A percentile compares a stretch with the other conserved stretches of the same genome.
Conservation (phyloP, 2,113 vertebrate species). For the Vidua chalybeata region DNA sequence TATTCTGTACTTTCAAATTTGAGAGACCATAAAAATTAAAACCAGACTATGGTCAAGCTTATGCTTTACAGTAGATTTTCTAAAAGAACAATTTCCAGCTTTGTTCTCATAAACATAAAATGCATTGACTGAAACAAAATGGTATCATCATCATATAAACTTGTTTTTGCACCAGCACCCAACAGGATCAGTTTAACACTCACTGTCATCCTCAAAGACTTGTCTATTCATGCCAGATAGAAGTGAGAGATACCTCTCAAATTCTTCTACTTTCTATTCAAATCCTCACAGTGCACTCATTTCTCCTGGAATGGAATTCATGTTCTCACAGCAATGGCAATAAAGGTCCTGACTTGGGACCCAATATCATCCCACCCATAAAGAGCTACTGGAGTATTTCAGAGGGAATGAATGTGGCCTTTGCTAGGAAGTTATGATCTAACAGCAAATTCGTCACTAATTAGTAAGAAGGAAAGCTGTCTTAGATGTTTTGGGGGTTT, state of each 20-base stretch:
- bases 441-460: background rate
- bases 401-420: background rate
- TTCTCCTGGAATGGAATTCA: background rate
- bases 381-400: background rate
- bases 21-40: background rate
- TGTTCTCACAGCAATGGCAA: background rate
- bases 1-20: background rate
- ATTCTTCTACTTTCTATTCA: background rate
- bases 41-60: background rate
- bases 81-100: background rate
- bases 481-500: background rate
- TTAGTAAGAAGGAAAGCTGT: background rate
- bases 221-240: background rate
- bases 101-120: background rate
- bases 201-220: background rate
- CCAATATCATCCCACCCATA: background rate
- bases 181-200: background rate
- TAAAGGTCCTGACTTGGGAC: background rate
- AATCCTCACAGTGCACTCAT: background rate
- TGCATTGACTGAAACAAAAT: background rate
- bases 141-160: background rate
- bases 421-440: background rate
- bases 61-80: background rate
- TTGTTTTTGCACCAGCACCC: background rate
- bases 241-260: background rate